Percentiles rank a stretch among this genome's conserved stretches.
Evolutionary conservation across 2,888 invertebrate genomes (phyloP).

Genomic region (Drosophila austrosaltans): DNA sequence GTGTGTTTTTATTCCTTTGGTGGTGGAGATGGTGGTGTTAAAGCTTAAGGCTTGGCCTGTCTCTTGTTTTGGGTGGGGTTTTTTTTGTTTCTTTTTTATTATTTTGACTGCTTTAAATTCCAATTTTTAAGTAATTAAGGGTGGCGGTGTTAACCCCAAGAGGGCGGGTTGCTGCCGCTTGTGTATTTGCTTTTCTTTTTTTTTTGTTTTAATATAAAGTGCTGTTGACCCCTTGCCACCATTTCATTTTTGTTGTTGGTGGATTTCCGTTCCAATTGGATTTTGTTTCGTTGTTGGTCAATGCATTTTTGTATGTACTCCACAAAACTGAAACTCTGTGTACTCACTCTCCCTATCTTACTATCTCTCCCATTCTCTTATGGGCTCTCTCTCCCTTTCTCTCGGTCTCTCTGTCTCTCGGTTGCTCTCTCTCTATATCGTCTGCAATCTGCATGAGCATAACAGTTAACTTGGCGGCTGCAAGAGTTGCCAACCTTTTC

Average conservation of each 20-base stretch:
- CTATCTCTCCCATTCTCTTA: conserved; percentile 20
- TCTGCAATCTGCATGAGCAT: conserved; percentile 71
- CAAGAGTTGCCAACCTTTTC: conserved; percentile 77
- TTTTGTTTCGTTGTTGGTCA: conserved; percentile 53
- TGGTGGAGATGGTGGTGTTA: conserved; percentile 37
- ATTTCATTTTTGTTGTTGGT: conserved; percentile 45
- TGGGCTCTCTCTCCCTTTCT: conserved; percentile 16
- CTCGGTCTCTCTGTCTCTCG: conserved; percentile 32
- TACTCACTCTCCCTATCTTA: conserved; percentile 27
- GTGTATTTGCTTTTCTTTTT: conserved; percentile 19
- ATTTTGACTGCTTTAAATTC: conserved; percentile 54
- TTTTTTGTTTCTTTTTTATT: conserved; percentile 1
- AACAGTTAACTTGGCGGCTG: conserved; percentile 46
- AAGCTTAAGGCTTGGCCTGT: conserved; percentile 41
- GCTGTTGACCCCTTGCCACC: conserved; percentile 51
- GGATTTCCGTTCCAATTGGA: conserved; percentile 66
- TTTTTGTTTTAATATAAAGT: conserved; percentile 29
- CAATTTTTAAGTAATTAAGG: conserved; percentile 69
- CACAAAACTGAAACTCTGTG: conserved; percentile 19
- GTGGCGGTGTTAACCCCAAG: conserved; percentile 26
- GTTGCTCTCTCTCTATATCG: conserved; percentile 31
- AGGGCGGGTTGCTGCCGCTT: conserved; percentile 50
- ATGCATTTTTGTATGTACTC: conserved; percentile 52
- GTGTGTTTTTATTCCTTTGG: conserved; percentile 18
- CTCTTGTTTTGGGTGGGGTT: conserved; percentile 51